These are phyloP conservation scores for Nothocercus nigrocapillus DNA, from an alignment of 2,113 vertebrate genomes.

Conservation along the genomic window DNA sequence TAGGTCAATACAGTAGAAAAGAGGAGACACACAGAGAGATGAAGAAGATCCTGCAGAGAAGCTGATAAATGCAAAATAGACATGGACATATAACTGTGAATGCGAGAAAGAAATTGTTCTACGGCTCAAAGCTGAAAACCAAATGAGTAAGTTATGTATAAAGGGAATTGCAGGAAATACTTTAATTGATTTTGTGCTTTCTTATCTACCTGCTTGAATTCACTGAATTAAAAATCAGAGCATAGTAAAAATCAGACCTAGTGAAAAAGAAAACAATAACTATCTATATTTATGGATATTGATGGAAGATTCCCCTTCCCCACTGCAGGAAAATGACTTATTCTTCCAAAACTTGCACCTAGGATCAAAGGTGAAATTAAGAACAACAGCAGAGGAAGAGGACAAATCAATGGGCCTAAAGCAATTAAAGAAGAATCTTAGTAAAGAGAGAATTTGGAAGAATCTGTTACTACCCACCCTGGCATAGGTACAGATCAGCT, in stretches of 20 bases:
- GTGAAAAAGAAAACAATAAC: neutral
- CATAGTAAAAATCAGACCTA: neutral
- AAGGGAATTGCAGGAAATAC: neutral
- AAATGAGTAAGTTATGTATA: neutral
- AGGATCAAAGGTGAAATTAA: slow-evolving; percentile 2
- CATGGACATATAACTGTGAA: neutral
- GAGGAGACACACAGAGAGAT: neutral
- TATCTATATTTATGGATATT: neutral
- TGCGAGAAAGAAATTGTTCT: neutral
- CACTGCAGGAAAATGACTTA: neutral
- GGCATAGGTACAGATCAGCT: neutral
- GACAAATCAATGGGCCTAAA: neutral
- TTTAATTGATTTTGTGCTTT: neutral
- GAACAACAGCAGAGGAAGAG: neutral
- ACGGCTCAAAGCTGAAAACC: slow-evolving; percentile 2
- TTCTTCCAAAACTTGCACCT: neutral
- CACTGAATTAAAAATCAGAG: neutral
- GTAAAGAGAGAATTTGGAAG: neutral
- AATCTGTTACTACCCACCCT: neutral
- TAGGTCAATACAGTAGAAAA: neutral
- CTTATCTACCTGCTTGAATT: neutral
- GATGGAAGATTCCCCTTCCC: neutral
- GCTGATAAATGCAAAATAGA: neutral
- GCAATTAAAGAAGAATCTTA: neutral
- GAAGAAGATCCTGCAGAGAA: neutral